phyloP scores from a whole-genome alignment of 2,113 vertebrate species.

The Genyomyrus donnyi region DNA sequence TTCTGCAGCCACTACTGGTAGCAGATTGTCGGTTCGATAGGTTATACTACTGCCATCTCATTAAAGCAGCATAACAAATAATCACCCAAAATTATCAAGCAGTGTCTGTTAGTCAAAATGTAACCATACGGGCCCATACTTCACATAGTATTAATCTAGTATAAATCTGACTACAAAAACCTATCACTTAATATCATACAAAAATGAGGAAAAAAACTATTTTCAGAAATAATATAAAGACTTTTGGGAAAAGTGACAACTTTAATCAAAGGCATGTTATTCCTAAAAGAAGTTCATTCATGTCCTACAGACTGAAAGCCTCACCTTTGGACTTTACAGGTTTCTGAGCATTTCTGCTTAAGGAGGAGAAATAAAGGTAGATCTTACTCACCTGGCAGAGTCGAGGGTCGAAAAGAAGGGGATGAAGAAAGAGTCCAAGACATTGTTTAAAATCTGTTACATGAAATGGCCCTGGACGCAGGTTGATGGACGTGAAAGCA shows the following conservation, averaged over 20 bases:
- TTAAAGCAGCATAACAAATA: neutral
- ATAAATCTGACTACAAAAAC: neutral
- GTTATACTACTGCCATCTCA: neutral
- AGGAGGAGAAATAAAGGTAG: neutral
- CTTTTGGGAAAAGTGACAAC: neutral
- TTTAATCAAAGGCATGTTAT: neutral
- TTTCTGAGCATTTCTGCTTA: neutral
- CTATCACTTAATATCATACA: neutral
- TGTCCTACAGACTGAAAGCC: neutral
- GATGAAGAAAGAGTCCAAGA: neutral
- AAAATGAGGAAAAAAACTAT: neutral
- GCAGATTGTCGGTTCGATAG: neutral
- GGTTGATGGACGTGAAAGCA: neutral
- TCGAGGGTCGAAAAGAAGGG: neutral
- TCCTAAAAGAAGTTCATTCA: neutral
- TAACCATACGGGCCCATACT: neutral
- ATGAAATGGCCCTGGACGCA: neutral
- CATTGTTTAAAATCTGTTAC: neutral
- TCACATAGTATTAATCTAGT: neutral
- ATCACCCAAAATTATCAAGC: neutral
- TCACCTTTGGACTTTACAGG: slow-evolving; percentile 10
- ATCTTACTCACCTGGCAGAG: slow-evolving; percentile 9
- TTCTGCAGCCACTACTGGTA: neutral
- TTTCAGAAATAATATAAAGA: neutral
- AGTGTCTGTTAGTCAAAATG: neutral